Percentiles rank a stretch among this genome's conserved stretches.
Evolutionary conservation across 2,113 vertebrate species (phyloP).

Genomic region (Phalacrocorax aristotelis): DNA sequence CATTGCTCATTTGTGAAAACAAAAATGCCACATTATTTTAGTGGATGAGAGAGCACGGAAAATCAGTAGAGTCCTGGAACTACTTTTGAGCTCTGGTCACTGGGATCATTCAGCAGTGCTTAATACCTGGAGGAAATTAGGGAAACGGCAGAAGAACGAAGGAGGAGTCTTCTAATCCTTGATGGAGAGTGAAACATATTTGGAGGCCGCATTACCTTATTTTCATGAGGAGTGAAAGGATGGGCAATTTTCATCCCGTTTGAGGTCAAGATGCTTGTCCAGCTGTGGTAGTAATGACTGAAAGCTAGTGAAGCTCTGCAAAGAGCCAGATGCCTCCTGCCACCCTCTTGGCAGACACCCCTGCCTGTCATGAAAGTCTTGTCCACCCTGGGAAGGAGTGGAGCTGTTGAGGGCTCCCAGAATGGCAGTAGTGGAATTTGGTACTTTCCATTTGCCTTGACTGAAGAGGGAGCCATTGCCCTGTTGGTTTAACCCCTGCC

Average conservation of each 20-base stretch:
- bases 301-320: not conserved
- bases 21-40: not conserved
- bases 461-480: not conserved
- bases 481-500: not conserved
- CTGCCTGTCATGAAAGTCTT: accelerated
- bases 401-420: not conserved
- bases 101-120: not conserved
- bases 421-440: not conserved
- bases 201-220: not conserved
- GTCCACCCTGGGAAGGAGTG: not conserved
- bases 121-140: not conserved
- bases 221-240: not conserved
- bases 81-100: not conserved
- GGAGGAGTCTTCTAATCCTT: not conserved
- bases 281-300: not conserved
- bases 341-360: not conserved
- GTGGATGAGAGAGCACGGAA: not conserved
- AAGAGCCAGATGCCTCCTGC: not conserved
- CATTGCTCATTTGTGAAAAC: not conserved
- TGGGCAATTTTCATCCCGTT: not conserved
- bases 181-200: not conserved
- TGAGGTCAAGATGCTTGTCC: not conserved
- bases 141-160: not conserved
- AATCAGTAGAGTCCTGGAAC: not conserved
- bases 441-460: not conserved